Base-by-base conservation (phyloP, 2,797 vertebrate species). In the Cossypha heuglini region DNA sequence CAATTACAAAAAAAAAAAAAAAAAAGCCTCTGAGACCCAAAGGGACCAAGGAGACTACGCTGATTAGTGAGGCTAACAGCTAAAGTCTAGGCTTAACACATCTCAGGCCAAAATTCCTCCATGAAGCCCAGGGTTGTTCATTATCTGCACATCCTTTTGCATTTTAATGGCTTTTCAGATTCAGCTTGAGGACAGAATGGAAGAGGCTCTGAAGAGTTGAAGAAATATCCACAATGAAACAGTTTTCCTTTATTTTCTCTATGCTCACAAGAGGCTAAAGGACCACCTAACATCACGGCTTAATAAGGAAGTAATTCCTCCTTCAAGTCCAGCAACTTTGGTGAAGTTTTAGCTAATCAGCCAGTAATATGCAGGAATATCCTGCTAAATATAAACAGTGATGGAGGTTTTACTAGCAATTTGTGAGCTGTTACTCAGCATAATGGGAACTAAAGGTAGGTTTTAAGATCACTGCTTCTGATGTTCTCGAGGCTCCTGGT, bases 101-200 rank as follows among this genome's bases (percentile, higher is more conserved):
- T 58, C 46, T 75, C 31, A 59, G 15, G 45, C 37, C 84, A 14
- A 76, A 92, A 87, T 69, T 93, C 48, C 67, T 93, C 43, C 29
- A 14, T 14, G 40, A 88, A 73, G 68, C 38, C 22, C 49, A 29
- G 0, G 7, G 24, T 90, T 88, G 24, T 58, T 88, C 38, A 55
- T 91, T 91, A 88, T 66, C 37, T 84, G 13, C 67, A 57, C 12
- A 69, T 55, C 14, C 24, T 81, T 72, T 35, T 59, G 51, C 45
- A 76, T 94, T 85, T 92, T 76, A 89, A 85, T 87, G 86, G 37
- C 1, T 94, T 89, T 82, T 76, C 31, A 82, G 80, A 88, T 51
- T 87, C 69, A 63, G 43, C 55, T 88, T 64, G 58, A 92, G 73
- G 90, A 90, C 69, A 89, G 63, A 72, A 57, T 11, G 58, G 42